Evolutionary conservation across 2,113 vertebrate genomes (phyloP).

Genomic region (rabbit (Oryctolagus cuniculus)): DNA sequence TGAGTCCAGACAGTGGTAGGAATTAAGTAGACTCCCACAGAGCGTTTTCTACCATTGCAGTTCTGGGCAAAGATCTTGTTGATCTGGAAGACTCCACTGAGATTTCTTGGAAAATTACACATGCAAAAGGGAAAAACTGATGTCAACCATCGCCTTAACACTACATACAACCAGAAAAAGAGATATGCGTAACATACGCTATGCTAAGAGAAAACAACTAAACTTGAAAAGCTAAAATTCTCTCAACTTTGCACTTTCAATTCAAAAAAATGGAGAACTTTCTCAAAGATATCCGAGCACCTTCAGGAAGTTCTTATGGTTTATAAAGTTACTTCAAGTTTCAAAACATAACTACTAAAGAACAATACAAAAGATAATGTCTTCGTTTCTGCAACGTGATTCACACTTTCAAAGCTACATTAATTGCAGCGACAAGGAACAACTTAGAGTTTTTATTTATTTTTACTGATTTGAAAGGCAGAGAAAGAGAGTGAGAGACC

Average conservation of each 20-base stretch:
- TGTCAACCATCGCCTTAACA: not conserved
- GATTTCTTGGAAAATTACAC: constrained; percentile 8
- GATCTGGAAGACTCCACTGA: constrained; percentile 37
- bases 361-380: not conserved
- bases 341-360: not conserved
- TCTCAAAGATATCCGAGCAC: not conserved
- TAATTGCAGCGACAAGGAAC: not conserved
- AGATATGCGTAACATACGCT: not conserved
- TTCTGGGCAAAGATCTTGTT: constrained; percentile 24
- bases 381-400: not conserved
- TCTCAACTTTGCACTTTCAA: constrained; percentile 37
- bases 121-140: constrained; percentile 14
- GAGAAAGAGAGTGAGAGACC: too few species aligned
- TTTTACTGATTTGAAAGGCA: too few species aligned
- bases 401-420: not conserved
- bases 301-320: constrained; percentile 34
- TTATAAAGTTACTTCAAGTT: constrained; percentile 44
- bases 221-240: not conserved
- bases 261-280: constrained; percentile 39
- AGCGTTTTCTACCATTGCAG: not conserved
- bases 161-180: not conserved
- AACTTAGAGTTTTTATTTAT: too few species aligned
- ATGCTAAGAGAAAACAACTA: constrained; percentile 38
- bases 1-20: not conserved
- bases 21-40: not conserved